Conservation (phyloP, 2,888 invertebrate genomes). For the Pammene aurita region DNA sequence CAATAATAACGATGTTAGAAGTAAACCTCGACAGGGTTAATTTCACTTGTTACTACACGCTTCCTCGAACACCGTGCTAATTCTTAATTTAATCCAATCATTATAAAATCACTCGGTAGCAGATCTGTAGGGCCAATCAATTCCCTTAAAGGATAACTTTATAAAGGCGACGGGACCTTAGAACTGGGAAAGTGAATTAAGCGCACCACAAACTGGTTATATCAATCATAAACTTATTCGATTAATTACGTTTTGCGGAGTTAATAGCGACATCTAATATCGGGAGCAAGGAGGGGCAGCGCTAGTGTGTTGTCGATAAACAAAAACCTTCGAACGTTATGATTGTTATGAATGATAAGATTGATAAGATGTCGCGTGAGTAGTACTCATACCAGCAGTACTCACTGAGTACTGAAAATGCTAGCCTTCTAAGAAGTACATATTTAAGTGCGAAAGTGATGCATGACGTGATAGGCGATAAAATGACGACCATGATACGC, state of each 20-base stretch:
- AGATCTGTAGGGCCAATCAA: conserved; percentile 70
- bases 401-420: too few relatives aligned
- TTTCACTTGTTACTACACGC: conserved; percentile 56
- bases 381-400: too few relatives aligned
- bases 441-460: too few relatives aligned
- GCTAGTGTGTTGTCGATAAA: conserved; percentile 35
- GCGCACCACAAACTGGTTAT: conserved; percentile 82
- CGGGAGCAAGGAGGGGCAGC: conserved; percentile 61
- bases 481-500: too few relatives aligned
- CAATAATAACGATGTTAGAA: conserved; percentile 34
- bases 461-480: too few relatives aligned
- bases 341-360: too few relatives aligned
- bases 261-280: conserved; percentile 84
- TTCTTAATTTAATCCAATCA: conserved; percentile 66
- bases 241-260: conserved; percentile 84
- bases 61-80: conserved; percentile 51
- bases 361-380: too few relatives aligned
- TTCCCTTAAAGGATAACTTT: conserved; percentile 78
- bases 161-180: conserved; percentile 71
- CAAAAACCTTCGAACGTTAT: neutral
- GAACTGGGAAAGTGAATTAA: conserved; percentile 83
- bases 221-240: conserved; percentile 84
- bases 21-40: conserved; percentile 50
- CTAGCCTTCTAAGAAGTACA: too few relatives aligned
- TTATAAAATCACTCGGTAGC: conserved; percentile 71